Evolutionary conservation across 2,113 vertebrate genomes (phyloP).

Genomic region (Pampusana beccarii): DNA sequence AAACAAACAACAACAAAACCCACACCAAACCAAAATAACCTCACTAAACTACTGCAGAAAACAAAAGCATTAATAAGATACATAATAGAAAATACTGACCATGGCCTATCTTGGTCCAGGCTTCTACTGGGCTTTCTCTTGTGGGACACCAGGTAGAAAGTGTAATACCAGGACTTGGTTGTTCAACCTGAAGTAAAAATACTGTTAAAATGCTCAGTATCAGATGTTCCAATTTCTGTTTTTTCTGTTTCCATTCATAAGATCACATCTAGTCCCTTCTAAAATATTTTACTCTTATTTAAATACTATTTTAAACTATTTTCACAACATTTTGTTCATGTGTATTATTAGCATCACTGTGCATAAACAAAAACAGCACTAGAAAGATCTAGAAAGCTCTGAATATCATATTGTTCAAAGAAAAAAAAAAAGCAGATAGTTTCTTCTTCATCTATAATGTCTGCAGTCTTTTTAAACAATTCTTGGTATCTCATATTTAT

Average conservation of each 20-base stretch:
- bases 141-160: conserved; percentile 10
- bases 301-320: not conserved
- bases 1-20: not conserved
- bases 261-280: not conserved
- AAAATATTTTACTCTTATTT: not conserved
- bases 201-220: not conserved
- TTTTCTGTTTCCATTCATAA: not conserved
- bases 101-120: conserved; percentile 33
- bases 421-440: not conserved
- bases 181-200: conserved; percentile 67
- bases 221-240: not conserved
- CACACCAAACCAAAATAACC: not conserved
- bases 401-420: not conserved
- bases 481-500: not conserved
- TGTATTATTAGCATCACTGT: not conserved
- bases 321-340: not conserved
- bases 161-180: conserved; percentile 58
- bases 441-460: not conserved
- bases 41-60: not conserved
- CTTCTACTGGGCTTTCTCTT: conserved; percentile 51
- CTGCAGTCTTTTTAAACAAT: not conserved
- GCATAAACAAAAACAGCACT: not conserved
- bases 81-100: conserved; percentile 47
- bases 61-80: not conserved
- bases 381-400: not conserved